Evolutionary conservation across 37 sponge, comb jelly and placozoan genomes (phyloP).

Genomic region (Cliona cf. orientalis): DNA sequence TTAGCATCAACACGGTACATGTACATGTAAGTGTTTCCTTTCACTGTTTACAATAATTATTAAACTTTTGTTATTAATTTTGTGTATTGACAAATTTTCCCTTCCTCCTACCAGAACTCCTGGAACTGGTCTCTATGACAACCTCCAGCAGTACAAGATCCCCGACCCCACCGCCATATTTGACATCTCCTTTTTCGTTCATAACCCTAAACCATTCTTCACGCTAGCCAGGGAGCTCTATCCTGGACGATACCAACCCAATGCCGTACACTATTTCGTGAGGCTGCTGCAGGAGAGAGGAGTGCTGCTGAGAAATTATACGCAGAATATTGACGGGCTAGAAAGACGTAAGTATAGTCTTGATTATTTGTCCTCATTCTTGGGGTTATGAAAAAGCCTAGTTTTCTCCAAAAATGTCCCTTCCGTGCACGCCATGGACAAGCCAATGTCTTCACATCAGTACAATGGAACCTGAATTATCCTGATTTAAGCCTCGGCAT

Average conservation of each 20-base stretch:
- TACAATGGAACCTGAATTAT: too few species aligned
- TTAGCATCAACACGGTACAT: too few species aligned
- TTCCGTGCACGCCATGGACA: background rate
- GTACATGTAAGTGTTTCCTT: background rate
- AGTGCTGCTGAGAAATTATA: slow-evolving; percentile 86
- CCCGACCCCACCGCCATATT: slow-evolving; percentile 87
- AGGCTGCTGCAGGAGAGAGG: slow-evolving; percentile 84
- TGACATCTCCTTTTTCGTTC: slow-evolving; percentile 79
- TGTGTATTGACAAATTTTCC: background rate
- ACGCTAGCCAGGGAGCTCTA: slow-evolving; percentile 82
- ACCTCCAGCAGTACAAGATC: slow-evolving; percentile 88
- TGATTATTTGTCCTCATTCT: background rate
- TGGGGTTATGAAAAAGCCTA: background rate
- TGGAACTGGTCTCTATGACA: slow-evolving; percentile 92
- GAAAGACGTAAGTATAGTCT: slow-evolving; percentile 71
- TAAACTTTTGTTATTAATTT: background rate
- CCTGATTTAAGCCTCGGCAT: too few species aligned
- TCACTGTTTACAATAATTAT: background rate
- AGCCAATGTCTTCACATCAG: background rate
- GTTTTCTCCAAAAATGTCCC: background rate
- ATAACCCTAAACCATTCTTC: slow-evolving; percentile 86
- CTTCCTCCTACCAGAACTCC: slow-evolving; percentile 58
- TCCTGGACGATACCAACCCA: slow-evolving; percentile 80
- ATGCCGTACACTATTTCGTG: slow-evolving; percentile 80
- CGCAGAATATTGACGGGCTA: slow-evolving; percentile 96